Base-by-base conservation (phyloP, 2,113 vertebrate genomes). In the Lepidothrix coronata region DNA sequence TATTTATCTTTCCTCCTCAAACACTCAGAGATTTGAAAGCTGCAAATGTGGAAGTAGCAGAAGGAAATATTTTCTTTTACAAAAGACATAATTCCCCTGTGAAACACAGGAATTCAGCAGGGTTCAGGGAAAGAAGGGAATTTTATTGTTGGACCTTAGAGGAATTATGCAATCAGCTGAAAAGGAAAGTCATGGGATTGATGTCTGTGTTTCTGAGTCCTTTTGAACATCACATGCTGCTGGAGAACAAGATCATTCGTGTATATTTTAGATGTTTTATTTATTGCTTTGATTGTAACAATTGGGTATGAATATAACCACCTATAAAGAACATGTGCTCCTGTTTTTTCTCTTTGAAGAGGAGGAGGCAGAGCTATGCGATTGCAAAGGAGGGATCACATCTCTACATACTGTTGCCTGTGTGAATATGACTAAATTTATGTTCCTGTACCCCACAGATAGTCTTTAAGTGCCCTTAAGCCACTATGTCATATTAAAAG, bases 1-100 rank as follows among this genome's bases (percentile, higher is more conserved):
- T 87, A 89, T 73, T 91, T 94, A 23, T 73, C 71, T 93, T 84
- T 92, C 15, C 31, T 89, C 39, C 73, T 88, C 49, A 88, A 88
- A 78, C 44, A 37, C 27, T 65, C 37, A 24, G 62, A 49, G 19
- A 51, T 89, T 85, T 93, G 79, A 91, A 83, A 74, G 30, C 75
- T 88, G 82, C 30, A 95, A 89, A 88, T 85, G 27, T 66, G 41
- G 41, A 85, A 89, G 30, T 30, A 76, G 31, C 70, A 88, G 82
- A 63, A 90, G 51, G 85, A 88, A 94, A 71, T 67, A 51, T 54
- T 95, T 88, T 94, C 55, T 82, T 85, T 48, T 44, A 94, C 43
- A 67, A 43, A 83, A 63, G 33, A 49, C 5, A 6, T 43, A 44
- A 66, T 94, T 95, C 85, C 39, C 54, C 33, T 83, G 58, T 91